Base-by-base conservation (phyloP, 2,797 vertebrate species). In the Ataeniobius toweri region DNA sequence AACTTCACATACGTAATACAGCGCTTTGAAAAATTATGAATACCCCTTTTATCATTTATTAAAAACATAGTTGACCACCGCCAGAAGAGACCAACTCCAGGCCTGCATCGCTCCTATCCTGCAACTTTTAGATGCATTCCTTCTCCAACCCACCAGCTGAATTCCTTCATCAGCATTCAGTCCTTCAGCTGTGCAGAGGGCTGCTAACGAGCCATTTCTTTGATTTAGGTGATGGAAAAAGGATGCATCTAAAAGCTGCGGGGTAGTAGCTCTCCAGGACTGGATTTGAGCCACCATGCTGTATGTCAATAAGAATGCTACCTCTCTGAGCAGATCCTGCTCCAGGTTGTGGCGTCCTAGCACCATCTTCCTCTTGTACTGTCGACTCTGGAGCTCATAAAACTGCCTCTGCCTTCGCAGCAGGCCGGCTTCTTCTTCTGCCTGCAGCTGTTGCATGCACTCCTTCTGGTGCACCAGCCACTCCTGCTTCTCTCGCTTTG, bases 391-490 rank as follows among this genome's bases (percentile, higher is more conserved):
- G 28, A 98, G 93, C 89, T 98, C 97, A 5, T 98, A 97, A 90
- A 97, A 98, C 86, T 98, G 97, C 80, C 97, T 94, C 91, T 98
- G 97, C 20, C 97, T 90, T 55, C 97, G 94, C 83, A 98, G 93
- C 83, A 98, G 90, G 24, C 96, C 96, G 0, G 97, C 96, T 89
- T 98, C 97, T 71, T 98, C 97, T 86, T 98, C 97, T 0, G 97
- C 97, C 92, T 98, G 97, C 84, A 95, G 94, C 89, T 97, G 97
- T 91, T 98, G 97, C 78, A 98, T 93, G 88, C 96, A 97, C 89
- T 98, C 97, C 89, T 98, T 98, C 93, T 98, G 97, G 77, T 97
- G 95, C 82, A 97, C 94, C 87, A 98, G 90, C 97, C 97, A 98
- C 83, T 98, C 97, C 69, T 97, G 97, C 83, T 98, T 98, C 94